Base-by-base conservation (phyloP, 2,113 vertebrate species). In the Microtus richardsoni region DNA sequence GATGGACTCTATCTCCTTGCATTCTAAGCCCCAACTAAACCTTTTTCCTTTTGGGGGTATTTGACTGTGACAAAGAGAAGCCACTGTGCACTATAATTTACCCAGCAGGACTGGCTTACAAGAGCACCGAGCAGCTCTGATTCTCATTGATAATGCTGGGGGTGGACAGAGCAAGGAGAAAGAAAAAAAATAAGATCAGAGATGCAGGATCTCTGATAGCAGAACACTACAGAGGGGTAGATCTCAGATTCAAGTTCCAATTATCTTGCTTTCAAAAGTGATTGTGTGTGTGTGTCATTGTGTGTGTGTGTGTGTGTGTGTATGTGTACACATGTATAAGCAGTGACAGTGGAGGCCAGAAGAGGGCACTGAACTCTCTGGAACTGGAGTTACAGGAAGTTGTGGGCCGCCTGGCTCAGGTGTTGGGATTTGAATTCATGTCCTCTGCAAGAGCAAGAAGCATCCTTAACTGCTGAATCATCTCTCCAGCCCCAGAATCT, bases 281-380 rank as follows among this genome's bases (percentile, higher is more conserved):
- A 16, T 30, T 47, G 41, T n/a, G 68, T 73, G 70, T 39, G 70
- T 71, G 71, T 74, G n/a, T 74, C n/a, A n/a, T 22, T 74, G 70
- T 71, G 71, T 26, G 22, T 83, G n/a, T 17, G 0, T 28, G 2
- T 41, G 54, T 60, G 21, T 82, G 11, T 14, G 5, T 60, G 12
- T 60, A 7, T 39, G 8, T 17, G 1, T 28, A 0, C 11, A 6
- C 13, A 19, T 11, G 22, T 44, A 7, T n/a, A 6, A 41, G 26
- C 39, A 44, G 3, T 47, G 41, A 30, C 41, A 47, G 2, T 33
- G 17, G 41, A 66, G 17, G 39, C 41, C 82, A 84, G 60, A 84
- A 84, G 26, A 64, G 7, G 54, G 16, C 16, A 33, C 21, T 4
- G 13, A 33, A 44, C 47, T 8, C 26, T 17, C 26, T 49, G 62